phyloP scores from a whole-genome alignment of 2,113 vertebrate species.

The Otolemur garnettii region DNA sequence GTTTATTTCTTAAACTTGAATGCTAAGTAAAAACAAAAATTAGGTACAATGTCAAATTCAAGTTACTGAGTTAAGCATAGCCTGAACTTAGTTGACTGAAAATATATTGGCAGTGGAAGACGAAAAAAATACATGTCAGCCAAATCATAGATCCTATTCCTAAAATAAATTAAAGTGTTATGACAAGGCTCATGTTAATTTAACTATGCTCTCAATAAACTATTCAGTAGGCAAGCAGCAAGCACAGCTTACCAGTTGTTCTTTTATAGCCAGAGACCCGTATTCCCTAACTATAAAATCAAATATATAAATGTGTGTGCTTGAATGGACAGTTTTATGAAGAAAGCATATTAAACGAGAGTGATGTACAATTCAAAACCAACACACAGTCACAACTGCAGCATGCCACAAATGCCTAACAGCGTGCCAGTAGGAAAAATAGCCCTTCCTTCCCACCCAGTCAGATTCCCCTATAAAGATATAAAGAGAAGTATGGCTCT shows the following conservation, averaged over 20 bases:
- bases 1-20: not conserved
- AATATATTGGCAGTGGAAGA: not conserved
- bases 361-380: slow-evolving; percentile 24
- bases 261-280: slow-evolving; percentile 41
- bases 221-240: slow-evolving; percentile 24
- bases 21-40: slow-evolving; percentile 5
- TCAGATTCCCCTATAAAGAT: not conserved
- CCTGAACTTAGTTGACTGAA: slow-evolving; percentile 12
- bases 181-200: slow-evolving; percentile 61
- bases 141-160: slow-evolving; percentile 38
- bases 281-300: slow-evolving; percentile 61
- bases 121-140: not conserved
- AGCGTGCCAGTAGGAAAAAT: not conserved
- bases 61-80: not conserved
- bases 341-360: slow-evolving; percentile 32
- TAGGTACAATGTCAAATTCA: not conserved
- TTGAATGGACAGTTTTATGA: slow-evolving; percentile 46
- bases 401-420: not conserved
- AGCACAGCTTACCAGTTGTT: slow-evolving; percentile 34
- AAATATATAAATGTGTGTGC: slow-evolving; percentile 52
- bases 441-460: not conserved
- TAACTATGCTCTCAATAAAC: slow-evolving; percentile 70
- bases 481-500: not conserved
- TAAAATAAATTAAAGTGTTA: slow-evolving; percentile 63
- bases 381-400: not conserved